phyloP scores from a whole-genome alignment of 2,888 invertebrate species.

The Tubulanus polymorphus region DNA sequence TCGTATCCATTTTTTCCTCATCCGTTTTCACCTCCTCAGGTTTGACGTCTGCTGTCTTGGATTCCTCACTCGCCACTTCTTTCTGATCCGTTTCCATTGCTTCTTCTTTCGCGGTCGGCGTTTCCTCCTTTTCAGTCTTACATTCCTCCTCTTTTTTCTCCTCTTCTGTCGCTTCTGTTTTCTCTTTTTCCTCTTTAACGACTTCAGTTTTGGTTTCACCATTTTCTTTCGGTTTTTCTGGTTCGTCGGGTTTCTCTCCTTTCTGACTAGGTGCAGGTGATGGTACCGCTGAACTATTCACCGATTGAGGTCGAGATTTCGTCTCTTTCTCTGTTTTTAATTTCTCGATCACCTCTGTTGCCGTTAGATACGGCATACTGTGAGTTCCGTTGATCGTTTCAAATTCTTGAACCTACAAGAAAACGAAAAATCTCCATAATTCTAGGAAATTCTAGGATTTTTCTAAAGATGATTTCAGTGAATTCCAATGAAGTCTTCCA shows the following conservation, averaged over 20 bases:
- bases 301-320: background rate
- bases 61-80: constrained; percentile 13
- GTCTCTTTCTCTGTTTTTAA: constrained; percentile 55
- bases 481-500: no score
- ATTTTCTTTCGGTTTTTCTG: background rate
- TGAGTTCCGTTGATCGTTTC: constrained; percentile 97
- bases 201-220: constrained; percentile 9
- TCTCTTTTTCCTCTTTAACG: constrained; percentile 16
- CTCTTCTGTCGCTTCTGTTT: constrained; percentile 3
- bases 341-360: constrained; percentile 56
- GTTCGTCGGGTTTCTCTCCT: constrained; percentile 12
- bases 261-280: constrained; percentile 15
- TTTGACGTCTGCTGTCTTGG: constrained; percentile 15
- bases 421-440: no score
- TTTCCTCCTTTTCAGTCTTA: constrained; percentile 31
- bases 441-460: no score
- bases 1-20: no score
- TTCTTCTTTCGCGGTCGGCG: no score
- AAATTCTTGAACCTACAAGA: constrained; percentile 92
- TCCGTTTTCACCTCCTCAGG: constrained; percentile 42
- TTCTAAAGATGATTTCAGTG: no score
- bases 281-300: constrained; percentile 14
- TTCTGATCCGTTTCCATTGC: constrained; percentile 8
- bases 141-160: background rate
- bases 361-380: constrained; percentile 74